phyloP scores from a whole-genome alignment of 2,113 vertebrate genomes.

The crab-eating macaque (Macaca fascicularis) region T2T-MFA8v1.1 NC_088388.1:117297501-117298000 shows the following conservation, averaged over 20 bases:
- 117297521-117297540: slow-evolving; percentile 99
- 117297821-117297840: slow-evolving; percentile 84
- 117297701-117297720: slow-evolving; percentile 79
- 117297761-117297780: slow-evolving; percentile 70
- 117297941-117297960: slow-evolving; percentile 90
- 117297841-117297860: slow-evolving; percentile 95
- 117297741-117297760: slow-evolving; percentile 78
- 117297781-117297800: slow-evolving; percentile 75
- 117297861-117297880: slow-evolving; percentile 95
- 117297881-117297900: slow-evolving; percentile 96
- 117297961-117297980: slow-evolving; percentile 66
- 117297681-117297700: slow-evolving; percentile 76
- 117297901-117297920: slow-evolving; percentile 96
- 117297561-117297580: slow-evolving; percentile 88
- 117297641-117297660: slow-evolving; percentile 79
- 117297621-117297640: slow-evolving; percentile 81
- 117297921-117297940: slow-evolving; percentile 93
- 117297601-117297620: slow-evolving; percentile 81
- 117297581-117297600: slow-evolving; percentile 93
- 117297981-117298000: slow-evolving; percentile 68
- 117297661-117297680: slow-evolving; percentile 74
- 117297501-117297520: slow-evolving; percentile 95
- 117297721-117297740: slow-evolving; percentile 77
- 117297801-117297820: slow-evolving; percentile 75
- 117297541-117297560: slow-evolving; percentile 99